Percentiles rank a stretch among this genome's conserved stretches.
Conservation (phyloP, 92 coral and sea anemone species). For the Muricea muricata region DNA sequence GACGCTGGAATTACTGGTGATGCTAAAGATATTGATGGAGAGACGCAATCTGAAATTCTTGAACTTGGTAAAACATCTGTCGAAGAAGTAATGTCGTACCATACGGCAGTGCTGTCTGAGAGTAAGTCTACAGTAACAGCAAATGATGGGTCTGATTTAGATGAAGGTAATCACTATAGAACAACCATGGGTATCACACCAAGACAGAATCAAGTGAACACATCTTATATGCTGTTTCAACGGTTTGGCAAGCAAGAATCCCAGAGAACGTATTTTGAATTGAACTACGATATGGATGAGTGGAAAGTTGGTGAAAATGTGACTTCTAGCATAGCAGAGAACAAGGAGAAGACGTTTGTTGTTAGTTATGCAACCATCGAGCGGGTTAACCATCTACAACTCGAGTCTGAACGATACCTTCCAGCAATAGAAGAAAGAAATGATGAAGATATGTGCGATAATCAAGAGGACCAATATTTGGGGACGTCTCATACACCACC, state of each 20-base stretch:
- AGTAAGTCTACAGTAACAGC: too few relatives aligned
- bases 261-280: background rate
- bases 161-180: background rate
- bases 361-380: background rate
- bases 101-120: too few relatives aligned
- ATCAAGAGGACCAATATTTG: too few relatives aligned
- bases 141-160: background rate
- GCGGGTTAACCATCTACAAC: background rate
- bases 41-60: background rate
- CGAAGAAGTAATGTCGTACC: too few relatives aligned
- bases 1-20: background rate
- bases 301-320: conserved; percentile 2
- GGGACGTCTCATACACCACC: too few relatives aligned
- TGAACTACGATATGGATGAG: conserved; percentile 1
- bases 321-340: background rate
- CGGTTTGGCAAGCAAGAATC: background rate
- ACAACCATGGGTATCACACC: conserved; percentile 5
- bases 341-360: background rate
- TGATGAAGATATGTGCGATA: background rate
- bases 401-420: background rate
- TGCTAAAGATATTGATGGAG: background rate
- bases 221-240: conserved; percentile 15
- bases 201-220: background rate
- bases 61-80: background rate
- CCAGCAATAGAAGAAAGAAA: background rate